Evolutionary conservation across 2,888 invertebrate genomes (phyloP), one percentile per base, ranked within the genome.

Genomic region (Yponomeuta plumbellus): DNA sequence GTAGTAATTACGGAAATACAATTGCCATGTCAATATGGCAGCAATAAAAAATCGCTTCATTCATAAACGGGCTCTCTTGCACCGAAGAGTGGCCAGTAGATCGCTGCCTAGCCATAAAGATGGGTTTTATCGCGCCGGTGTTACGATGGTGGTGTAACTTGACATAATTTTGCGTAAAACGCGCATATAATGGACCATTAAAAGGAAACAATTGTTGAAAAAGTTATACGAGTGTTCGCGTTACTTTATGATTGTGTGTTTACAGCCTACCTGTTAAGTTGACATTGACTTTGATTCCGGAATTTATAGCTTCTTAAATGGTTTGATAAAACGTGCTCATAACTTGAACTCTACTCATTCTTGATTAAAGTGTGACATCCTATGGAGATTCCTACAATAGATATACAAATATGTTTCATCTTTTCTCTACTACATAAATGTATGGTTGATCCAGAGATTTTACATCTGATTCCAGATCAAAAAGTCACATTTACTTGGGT

Each of bases 121-220:
- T 89, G 87, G 81, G 86, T 89, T 88, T 67, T 88, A 89, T 88
- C 86, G 88, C 80, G 80, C 82, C 80, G 81, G 83, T 81, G 85
- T 88, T 86, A 88, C 86, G 81, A 83, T 84, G 83, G 84, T 88
- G 85, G 89, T 90, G 89, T 88, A 89, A 85, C 88, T 85, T 88
- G 86, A 90, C 88, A 90, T 90, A 88, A 88, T 89, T 90, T 90
- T 90, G 88, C 89, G 87, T 88, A 88, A 88, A 90, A 86, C 87
- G 81, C 84, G 85, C 83, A 87, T 87, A 88, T 90, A 88, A 91
- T 88, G 87, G 88, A 80, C 89, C 86, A 90, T 91, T 90, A 90
- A 90, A 89, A 84, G 84, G 86, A 89, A 90, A 91, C 90, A 89
- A 90, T 91, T 90, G 90, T 89, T 90, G 84, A 90, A 91, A 91